Percentiles rank a stretch among this genome's conserved stretches.
phyloP scores from a whole-genome alignment of 2,113 vertebrate genomes.

The Cromileptes altivelis region DNA sequence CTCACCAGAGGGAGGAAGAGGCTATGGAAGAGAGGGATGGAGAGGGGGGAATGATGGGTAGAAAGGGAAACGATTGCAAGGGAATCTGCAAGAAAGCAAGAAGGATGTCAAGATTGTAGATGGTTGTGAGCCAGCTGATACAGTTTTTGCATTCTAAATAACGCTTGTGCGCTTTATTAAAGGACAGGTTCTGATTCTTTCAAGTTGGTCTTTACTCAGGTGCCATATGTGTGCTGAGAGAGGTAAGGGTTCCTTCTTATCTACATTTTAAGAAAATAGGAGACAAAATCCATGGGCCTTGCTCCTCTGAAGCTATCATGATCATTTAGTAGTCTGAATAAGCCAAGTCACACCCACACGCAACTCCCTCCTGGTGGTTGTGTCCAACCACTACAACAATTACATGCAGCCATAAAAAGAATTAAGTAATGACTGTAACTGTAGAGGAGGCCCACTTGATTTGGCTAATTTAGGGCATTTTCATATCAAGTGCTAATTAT shows the following conservation, averaged over 20 bases:
- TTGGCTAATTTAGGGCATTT: not conserved
- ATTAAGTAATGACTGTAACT: not conserved
- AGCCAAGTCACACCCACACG: not conserved
- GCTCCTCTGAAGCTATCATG: not conserved
- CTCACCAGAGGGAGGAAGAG: constrained; percentile 53
- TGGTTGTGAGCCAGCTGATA: constrained; percentile 18
- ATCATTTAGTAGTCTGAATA: not conserved
- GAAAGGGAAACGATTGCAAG: constrained; percentile 31
- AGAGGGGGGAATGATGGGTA: constrained; percentile 11
- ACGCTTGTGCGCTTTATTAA: not conserved
- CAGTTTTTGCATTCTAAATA: constrained; percentile 30
- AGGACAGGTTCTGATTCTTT: not conserved
- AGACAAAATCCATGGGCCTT: not conserved
- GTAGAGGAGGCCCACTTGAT: not conserved
- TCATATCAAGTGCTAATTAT: too few relatives aligned
- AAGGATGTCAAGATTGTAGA: constrained; percentile 46
- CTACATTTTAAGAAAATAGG: not conserved
- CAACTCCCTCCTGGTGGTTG: not conserved
- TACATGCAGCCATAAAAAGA: not conserved
- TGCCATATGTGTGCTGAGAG: not conserved
- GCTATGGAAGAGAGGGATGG: constrained; percentile 21
- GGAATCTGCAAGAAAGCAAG: constrained; percentile 22
- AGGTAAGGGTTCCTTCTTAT: not conserved
- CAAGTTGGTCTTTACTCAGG: not conserved
- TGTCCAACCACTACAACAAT: not conserved